Conservation (phyloP, 1,140 invertebrate genomes). For the Bombus terrestris region DNA sequence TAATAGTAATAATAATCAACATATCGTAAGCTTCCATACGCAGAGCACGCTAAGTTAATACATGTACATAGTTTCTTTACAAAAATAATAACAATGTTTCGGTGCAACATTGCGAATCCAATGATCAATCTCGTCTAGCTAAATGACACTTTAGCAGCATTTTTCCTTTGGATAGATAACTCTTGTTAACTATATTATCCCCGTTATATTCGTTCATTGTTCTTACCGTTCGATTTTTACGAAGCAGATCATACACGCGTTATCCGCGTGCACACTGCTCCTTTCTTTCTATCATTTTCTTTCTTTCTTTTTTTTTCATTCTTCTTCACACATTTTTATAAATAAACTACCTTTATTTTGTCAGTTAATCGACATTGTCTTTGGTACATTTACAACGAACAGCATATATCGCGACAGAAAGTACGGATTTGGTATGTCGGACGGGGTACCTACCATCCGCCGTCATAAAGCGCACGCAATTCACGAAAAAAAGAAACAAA, state of each 20-base stretch:
- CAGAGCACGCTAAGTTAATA: constrained; percentile 78
- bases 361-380: constrained; percentile 79
- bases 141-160: constrained; percentile 66
- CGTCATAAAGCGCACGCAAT: constrained; percentile 61
- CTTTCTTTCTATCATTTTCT: not conserved
- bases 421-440: constrained; percentile 68
- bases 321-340: constrained; percentile 43
- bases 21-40: constrained; percentile 78
- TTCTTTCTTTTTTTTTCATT: constrained; percentile 1
- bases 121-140: constrained; percentile 71
- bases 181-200: constrained; percentile 28
- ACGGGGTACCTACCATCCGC: constrained; percentile 69
- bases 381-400: constrained; percentile 81
- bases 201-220: constrained; percentile 10
- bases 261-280: not conserved
- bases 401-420: constrained; percentile 74
- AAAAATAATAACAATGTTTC: constrained; percentile 81
- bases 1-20: constrained; percentile 78
- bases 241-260: not conserved
- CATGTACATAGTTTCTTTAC: constrained; percentile 79
- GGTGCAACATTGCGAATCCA: constrained; percentile 75
- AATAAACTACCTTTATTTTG: constrained; percentile 68
- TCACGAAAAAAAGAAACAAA: constrained; percentile 26
- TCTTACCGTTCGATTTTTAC: not conserved
- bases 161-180: constrained; percentile 54